Evolutionary conservation across 1,140 invertebrate genomes (phyloP), one percentile per base, ranked within the genome.

Genomic region (Ceratoteleas bidentatus): DNA sequence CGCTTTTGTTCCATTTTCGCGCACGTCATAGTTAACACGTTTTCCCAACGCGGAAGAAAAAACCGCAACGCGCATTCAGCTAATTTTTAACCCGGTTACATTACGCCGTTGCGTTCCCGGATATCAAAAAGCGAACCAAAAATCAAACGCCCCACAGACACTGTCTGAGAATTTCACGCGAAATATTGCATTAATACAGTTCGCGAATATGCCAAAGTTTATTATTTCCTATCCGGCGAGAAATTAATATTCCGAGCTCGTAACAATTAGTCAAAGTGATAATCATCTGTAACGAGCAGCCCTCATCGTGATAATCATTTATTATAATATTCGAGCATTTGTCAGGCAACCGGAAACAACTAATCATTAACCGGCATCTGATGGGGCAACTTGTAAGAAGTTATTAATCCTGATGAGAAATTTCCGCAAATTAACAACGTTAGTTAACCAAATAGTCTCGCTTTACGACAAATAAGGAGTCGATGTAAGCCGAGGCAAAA

Each of bases 311-410:
- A 53, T 61, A 54, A 72, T 72, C 57, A 62, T 72, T 72, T 54
- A 56, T 72, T 72, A 72, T 62, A 45, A 72, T 62, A 61, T 54
- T 47, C 5, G 38, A 6, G n/a, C 58, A 72, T 72, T 72, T 47
- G 54, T 72, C 68, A 72, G 36, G 49, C 43, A 54, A 62, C 68
- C 38, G 49, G 68, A 54, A 72, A 62, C 68, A 62, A 47, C 45
- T 74, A 40, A 64, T 74, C 53, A 74, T 65, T 74, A 74, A 58
- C 52, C 36, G 43, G 9, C 38, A 57, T 64, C 52, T 57, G 60
- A 74, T 43, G 60, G 57, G 64, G 53, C 52, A 74, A 74, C 33
- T 74, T 74, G 43, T 58, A 64, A 74, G 60, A 57, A 40, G 43
- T 65, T 64, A 73, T 73, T 74, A 74, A 57, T 65, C 43, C 47